Evolutionary conservation across 2,113 vertebrate genomes (phyloP), one percentile per base, ranked within the genome.

Genomic region (Echinops telfairi): DNA sequence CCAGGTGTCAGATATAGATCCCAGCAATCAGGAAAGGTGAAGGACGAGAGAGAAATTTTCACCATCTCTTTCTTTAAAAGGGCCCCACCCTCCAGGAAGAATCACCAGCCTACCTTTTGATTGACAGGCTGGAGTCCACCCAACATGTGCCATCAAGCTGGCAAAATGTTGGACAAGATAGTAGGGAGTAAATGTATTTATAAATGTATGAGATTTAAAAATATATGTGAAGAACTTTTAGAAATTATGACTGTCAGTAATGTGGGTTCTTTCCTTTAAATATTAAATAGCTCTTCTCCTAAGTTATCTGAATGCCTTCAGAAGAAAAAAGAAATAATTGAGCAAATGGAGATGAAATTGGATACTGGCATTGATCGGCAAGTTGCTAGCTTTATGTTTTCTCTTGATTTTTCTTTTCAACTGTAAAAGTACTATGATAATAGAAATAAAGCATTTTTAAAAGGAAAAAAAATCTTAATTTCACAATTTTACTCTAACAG

Each of bases 331-430:
- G 99, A 99, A 91, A 99, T 99, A 97, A 99, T 99, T 86, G 99
- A 99, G 92, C 99, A 99, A 96, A 99, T 99, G 99, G 99, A 99
- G 97, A 99, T 99, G 92, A 99, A 99, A 97, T 97, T 99, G 98
- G 99, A 99, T 98, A 99, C 99, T 57, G 99, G 99, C 93, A 99
- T 99, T 83, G 99, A 99, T 97, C 98, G 99, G 99, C 98, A 98
- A 98, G 99, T 98, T 76, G 38, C 85, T 60, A 66, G 68, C 84
- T 86, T 75, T 91, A 88, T 27, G 83, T 96, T 91, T 68, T 5
- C 66, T 92, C n/a, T 89, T 90, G 1, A 3, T 25, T 96, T 8
- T 70, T 87, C 43, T 25, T 17, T 92, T 80, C 47, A 94, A 86
- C 77, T 90, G 6, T 80, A 64, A 57, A 86, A 77, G n/a, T 3